These are phyloP conservation scores for Pangasius sanitwongsei DNA, from an alignment of 2,797 vertebrate genomes.

Conservation along the genomic window DNA sequence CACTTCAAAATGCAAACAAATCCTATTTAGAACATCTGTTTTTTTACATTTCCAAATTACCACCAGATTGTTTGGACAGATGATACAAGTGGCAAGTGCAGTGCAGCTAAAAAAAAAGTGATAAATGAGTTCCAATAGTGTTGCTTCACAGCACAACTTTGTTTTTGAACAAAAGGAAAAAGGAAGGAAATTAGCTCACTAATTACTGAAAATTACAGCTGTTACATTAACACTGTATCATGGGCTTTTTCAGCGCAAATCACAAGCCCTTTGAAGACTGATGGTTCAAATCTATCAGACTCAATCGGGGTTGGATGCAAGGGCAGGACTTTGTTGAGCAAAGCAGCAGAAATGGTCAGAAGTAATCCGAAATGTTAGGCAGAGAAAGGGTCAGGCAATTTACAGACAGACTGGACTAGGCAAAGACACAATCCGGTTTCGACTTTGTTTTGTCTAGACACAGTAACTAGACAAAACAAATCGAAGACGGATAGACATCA, in stretches of 20 bases:
- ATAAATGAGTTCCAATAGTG: conserved; percentile 53
- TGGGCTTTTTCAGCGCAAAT: conserved; percentile 46
- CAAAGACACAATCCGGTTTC: background rate
- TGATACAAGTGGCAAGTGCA: conserved; percentile 57
- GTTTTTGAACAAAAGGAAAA: conserved; percentile 55
- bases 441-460: too few relatives aligned
- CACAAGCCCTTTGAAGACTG: conserved; percentile 43
- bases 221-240: conserved; percentile 52
- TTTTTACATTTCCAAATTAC: conserved; percentile 59
- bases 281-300: conserved; percentile 42
- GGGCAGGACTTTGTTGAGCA: background rate
- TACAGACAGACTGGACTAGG: background rate
- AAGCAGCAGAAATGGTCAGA: background rate
- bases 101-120: conserved; percentile 57
- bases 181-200: conserved; percentile 56
- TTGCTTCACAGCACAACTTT: conserved; percentile 55
- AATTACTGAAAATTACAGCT: conserved; percentile 60
- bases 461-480: background rate
- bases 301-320: background rate
- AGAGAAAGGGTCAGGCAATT: too few relatives aligned
- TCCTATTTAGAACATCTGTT: conserved; percentile 65
- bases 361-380: background rate
- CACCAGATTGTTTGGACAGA: conserved; percentile 66
- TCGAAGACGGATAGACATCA: background rate
- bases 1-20: conserved; percentile 34